Evolutionary conservation across 2,888 invertebrate species (phyloP).

Genomic region (Clanis bilineata): DNA sequence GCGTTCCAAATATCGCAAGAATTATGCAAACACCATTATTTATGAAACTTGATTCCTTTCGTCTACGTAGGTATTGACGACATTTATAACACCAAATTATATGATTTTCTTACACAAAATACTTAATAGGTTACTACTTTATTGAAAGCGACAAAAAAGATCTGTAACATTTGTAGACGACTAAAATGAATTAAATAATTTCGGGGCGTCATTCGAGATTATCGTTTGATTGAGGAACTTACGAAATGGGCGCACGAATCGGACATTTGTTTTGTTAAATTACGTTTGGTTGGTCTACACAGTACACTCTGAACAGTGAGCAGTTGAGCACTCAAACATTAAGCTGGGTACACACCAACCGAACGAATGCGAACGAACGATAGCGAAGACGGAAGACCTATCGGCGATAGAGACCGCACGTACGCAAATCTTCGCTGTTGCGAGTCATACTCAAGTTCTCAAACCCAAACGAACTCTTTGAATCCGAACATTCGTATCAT

Average conservation of each 20-base stretch:
- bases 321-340: slow-evolving; percentile 20
- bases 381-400: no score
- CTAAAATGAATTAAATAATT: slow-evolving; percentile 13
- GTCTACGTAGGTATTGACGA: slow-evolving; percentile 61
- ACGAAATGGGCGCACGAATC: slow-evolving; percentile 81
- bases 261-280: slow-evolving; percentile 82
- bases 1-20: slow-evolving; percentile 47
- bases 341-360: no score
- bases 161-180: slow-evolving; percentile 28
- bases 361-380: no score
- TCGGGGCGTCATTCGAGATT: slow-evolving; percentile 68
- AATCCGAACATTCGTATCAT: no score
- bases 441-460: no score
- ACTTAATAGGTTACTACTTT: slow-evolving; percentile 22
- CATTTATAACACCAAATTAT: slow-evolving; percentile 51
- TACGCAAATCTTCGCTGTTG: no score
- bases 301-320: neutral
- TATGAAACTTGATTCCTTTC: slow-evolving; percentile 80
- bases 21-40: slow-evolving; percentile 69
- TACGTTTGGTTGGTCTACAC: slow-evolving; percentile 31
- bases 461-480: no score
- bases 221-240: slow-evolving; percentile 75
- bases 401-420: no score
- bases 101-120: slow-evolving; percentile 37
- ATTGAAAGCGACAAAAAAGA: slow-evolving; percentile 15